Percentiles rank a stretch among this genome's conserved stretches.
Conservation (phyloP, 2,888 invertebrate species). For the Phengaris alcon region DNA sequence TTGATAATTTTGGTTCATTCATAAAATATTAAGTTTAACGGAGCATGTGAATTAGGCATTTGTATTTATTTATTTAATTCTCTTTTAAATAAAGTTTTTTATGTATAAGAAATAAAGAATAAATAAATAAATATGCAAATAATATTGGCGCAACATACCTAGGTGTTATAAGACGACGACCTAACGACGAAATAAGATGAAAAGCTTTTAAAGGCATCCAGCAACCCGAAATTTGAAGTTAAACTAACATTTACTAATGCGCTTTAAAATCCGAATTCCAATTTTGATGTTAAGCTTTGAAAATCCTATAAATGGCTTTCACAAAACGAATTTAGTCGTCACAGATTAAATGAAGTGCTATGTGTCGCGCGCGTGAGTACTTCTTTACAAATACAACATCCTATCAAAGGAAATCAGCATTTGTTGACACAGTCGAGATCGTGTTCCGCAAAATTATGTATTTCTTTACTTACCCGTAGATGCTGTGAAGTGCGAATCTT, state of each 20-base stretch:
- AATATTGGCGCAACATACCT: too few species aligned
- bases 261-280: neutral
- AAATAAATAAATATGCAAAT: too few species aligned
- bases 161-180: too few species aligned
- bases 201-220: neutral
- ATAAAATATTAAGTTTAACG: too few species aligned
- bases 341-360: constrained; percentile 1
- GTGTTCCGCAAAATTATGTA: neutral
- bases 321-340: constrained; percentile 3
- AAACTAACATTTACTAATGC: neutral
- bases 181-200: neutral
- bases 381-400: constrained; percentile 4
- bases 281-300: neutral
- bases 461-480: neutral
- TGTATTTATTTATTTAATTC: too few species aligned
- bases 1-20: too few species aligned
- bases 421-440: neutral
- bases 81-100: too few species aligned
- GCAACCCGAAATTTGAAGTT: neutral
- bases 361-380: neutral
- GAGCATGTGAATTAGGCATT: too few species aligned
- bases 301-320: constrained; percentile 7
- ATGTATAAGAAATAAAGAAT: too few species aligned
- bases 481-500: neutral
- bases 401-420: neutral